A percentile compares a stretch with the other conserved stretches of the same genome.
Evolutionary conservation across 2,797 vertebrate species (phyloP).

Genomic region (Melanotaenia trifasciata): DNA sequence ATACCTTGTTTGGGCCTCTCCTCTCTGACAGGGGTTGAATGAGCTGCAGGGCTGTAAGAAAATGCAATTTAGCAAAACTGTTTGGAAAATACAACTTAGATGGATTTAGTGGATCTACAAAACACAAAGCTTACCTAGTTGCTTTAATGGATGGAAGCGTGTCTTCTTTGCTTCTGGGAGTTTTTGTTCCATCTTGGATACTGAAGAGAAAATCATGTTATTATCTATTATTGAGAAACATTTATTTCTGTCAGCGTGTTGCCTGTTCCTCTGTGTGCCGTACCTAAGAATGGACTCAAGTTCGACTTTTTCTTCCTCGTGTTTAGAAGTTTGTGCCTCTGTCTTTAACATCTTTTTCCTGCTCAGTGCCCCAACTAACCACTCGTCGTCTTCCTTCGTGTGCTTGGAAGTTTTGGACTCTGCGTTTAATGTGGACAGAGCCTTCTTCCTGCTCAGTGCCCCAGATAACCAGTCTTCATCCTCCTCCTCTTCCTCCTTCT

Average conservation of each 20-base stretch:
- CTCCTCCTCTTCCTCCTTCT: conserved; percentile 65
- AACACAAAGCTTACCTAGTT: conserved; percentile 65
- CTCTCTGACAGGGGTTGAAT: conserved; percentile 57
- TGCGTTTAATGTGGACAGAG: conserved; percentile 34
- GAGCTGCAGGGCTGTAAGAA: conserved; percentile 31
- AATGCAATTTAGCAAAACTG: conserved; percentile 36
- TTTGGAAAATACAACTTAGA: background rate
- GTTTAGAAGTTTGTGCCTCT: conserved; percentile 59
- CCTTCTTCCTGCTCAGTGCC: conserved; percentile 84
- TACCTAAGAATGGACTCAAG: conserved; percentile 65
- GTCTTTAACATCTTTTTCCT: conserved; percentile 76
- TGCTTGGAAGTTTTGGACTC: conserved; percentile 63
- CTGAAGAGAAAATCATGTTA: conserved; percentile 66
- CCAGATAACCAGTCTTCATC: conserved; percentile 85
- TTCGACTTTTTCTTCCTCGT: conserved; percentile 50
- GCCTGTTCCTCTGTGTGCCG: background rate
- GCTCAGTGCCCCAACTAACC: conserved; percentile 84
- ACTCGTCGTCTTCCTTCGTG: conserved; percentile 73
- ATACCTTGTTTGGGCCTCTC: conserved; percentile 63
- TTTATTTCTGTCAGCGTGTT: background rate
- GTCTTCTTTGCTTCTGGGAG: conserved; percentile 48
- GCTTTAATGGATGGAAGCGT: conserved; percentile 23
- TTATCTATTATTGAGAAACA: conserved; percentile 10
- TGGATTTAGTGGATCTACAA: background rate
- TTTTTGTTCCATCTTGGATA: conserved; percentile 46